phyloP scores from a whole-genome alignment of 2,888 invertebrate species.

The Neoaliturus tenellus region DNA sequence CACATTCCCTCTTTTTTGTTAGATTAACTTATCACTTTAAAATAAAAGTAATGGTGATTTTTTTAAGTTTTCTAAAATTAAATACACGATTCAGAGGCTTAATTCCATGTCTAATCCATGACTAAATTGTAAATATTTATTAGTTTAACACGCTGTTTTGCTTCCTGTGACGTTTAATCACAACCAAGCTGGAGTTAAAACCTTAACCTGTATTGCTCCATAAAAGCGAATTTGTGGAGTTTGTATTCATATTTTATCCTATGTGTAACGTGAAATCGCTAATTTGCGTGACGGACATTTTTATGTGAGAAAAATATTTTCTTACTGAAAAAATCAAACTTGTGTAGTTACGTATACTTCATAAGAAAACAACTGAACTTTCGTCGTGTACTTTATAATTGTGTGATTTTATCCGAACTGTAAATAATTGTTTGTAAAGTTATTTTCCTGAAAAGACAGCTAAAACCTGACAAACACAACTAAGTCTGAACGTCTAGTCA shows the following conservation, averaged over 20 bases:
- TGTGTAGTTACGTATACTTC: not conserved
- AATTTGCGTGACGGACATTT: not conserved
- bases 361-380: not conserved
- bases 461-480: not conserved
- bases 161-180: no score
- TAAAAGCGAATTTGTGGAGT: not conserved
- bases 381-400: conserved; percentile 3
- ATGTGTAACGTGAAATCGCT: not conserved
- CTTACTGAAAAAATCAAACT: conserved; percentile 2
- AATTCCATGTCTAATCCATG: no score
- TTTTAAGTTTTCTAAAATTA: no score
- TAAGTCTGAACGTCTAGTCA: not conserved
- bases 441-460: conserved; percentile 7
- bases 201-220: not conserved
- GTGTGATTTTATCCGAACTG: not conserved
- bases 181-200: not conserved
- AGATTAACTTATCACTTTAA: no score
- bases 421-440: conserved; percentile 28
- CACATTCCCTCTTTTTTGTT: no score
- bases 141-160: no score
- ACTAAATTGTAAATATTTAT: no score
- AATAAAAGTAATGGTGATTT: no score
- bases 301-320: conserved; percentile 17
- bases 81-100: no score
- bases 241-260: conserved; percentile 4